Percentiles rank a stretch among this genome's conserved stretches.
Evolutionary conservation across 2,888 invertebrate genomes (phyloP).

Genomic region (Zaprionus obscuricornis): DNA sequence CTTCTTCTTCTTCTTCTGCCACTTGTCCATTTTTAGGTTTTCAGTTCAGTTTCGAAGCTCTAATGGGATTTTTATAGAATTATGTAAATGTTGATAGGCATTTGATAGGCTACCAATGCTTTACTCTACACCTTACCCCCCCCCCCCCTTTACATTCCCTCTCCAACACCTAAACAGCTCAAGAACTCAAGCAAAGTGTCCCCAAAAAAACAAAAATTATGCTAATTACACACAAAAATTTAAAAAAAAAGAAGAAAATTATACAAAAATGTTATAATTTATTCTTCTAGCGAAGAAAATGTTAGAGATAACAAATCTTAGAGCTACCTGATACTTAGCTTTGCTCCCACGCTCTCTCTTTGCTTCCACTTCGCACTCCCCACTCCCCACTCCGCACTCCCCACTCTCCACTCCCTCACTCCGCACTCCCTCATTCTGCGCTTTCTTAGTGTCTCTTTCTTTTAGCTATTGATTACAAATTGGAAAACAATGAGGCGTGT

Average conservation of each 20-base stretch:
- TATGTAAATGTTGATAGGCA: conserved; percentile 73
- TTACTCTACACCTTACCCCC: conserved; percentile 31
- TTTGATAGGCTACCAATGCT: conserved; percentile 59
- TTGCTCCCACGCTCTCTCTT: background rate
- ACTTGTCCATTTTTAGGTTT: conserved; percentile 29
- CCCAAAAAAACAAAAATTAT: conserved; percentile 48
- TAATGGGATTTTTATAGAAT: conserved; percentile 72
- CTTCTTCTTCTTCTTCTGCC: background rate
- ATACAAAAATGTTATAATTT: conserved; percentile 38
- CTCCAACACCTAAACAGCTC: too few species aligned
- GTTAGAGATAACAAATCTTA: conserved; percentile 15
- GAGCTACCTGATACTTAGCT: conserved; percentile 2
- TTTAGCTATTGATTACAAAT: conserved; percentile 68
- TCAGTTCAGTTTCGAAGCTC: conserved; percentile 32
- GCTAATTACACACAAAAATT: conserved; percentile 56
- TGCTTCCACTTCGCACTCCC: background rate
- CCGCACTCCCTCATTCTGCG: background rate
- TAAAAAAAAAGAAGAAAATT: background rate
- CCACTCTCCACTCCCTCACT: conserved; percentile 3
- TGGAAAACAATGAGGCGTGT: conserved; percentile 57
- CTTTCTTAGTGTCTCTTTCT: background rate
- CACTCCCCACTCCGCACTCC: background rate
- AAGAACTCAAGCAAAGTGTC: conserved; percentile 20
- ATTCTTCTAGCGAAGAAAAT: conserved; percentile 15
- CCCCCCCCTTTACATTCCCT: conserved; percentile 21